phyloP scores from a whole-genome alignment of 2,113 vertebrate genomes.

The Mobula birostris region DNA sequence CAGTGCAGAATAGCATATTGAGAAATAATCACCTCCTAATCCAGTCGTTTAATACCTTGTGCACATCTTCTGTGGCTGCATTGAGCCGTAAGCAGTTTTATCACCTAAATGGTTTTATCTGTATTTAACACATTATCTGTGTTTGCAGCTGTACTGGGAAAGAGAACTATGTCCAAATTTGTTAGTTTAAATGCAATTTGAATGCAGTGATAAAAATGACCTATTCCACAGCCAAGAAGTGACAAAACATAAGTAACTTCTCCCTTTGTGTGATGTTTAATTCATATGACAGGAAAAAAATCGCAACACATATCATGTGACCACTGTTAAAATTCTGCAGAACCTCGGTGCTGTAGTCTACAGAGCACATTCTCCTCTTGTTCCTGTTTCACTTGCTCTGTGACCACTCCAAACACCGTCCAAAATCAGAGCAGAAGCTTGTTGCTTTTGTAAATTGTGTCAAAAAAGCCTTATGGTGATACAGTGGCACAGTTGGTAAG shows the following conservation, averaged over 20 bases:
- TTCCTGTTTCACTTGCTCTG: no score
- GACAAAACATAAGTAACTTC: conserved; percentile 13
- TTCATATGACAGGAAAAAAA: conserved; percentile 5
- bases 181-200: conserved; percentile 11
- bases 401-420: no score
- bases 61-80: background rate
- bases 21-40: conserved; percentile 30
- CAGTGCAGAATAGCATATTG: background rate
- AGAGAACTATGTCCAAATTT: conserved; percentile 19
- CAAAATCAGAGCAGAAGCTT: no score
- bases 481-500: no score
- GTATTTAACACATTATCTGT: conserved; percentile 36
- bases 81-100: conserved; percentile 24
- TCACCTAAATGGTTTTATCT: conserved; percentile 36
- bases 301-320: background rate
- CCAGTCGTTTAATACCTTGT: conserved; percentile 31
- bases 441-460: no score
- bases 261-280: background rate
- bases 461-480: no score
- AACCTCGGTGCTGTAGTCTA: background rate
- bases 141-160: background rate
- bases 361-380: background rate
- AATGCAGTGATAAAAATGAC: conserved; percentile 11
- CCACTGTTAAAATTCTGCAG: background rate
- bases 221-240: background rate